Conservation (phyloP, 1,140 invertebrate genomes). For the Zaprionus davidi region DNA sequence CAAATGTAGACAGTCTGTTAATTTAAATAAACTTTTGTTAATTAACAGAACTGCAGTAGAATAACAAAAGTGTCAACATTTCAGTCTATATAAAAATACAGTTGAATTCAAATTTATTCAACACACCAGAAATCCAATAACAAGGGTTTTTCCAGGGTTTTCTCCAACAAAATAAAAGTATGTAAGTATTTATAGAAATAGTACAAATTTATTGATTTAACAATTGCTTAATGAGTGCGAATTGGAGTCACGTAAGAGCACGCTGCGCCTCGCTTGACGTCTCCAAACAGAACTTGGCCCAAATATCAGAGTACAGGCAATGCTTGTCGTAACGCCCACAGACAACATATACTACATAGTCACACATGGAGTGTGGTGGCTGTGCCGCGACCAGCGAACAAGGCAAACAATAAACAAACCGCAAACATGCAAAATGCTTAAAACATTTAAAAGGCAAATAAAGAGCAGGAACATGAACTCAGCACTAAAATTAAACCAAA, state of each 20-base stretch:
- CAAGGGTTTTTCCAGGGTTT: neutral
- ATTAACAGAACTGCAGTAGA: too few species aligned
- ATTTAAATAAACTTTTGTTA: too few species aligned
- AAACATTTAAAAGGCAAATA: slow-evolving; percentile 39
- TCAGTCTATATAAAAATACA: neutral
- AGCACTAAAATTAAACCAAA: neutral
- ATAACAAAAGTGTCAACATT: neutral
- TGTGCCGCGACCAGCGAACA: slow-evolving; percentile 25
- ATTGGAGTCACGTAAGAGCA: slow-evolving; percentile 48
- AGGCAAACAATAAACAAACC: slow-evolving; percentile 44
- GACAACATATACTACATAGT: slow-evolving; percentile 36
- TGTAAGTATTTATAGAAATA: slow-evolving; percentile 13
- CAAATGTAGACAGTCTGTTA: too few species aligned
- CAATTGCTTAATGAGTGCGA: slow-evolving; percentile 59
- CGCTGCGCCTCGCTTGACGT: neutral
- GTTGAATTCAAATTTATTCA: neutral
- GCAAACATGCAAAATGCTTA: slow-evolving; percentile 48
- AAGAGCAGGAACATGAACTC: slow-evolving; percentile 23
- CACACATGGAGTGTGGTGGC: slow-evolving; percentile 16
- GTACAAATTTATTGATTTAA: slow-evolving; percentile 68
- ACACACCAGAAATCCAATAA: neutral
- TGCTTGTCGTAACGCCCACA: slow-evolving; percentile 36
- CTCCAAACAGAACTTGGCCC: slow-evolving; percentile 39
- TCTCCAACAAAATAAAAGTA: neutral
- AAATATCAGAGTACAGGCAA: slow-evolving; percentile 27